phyloP scores from a whole-genome alignment of 1,140 invertebrate genomes.

The Cydia strobilella region DNA sequence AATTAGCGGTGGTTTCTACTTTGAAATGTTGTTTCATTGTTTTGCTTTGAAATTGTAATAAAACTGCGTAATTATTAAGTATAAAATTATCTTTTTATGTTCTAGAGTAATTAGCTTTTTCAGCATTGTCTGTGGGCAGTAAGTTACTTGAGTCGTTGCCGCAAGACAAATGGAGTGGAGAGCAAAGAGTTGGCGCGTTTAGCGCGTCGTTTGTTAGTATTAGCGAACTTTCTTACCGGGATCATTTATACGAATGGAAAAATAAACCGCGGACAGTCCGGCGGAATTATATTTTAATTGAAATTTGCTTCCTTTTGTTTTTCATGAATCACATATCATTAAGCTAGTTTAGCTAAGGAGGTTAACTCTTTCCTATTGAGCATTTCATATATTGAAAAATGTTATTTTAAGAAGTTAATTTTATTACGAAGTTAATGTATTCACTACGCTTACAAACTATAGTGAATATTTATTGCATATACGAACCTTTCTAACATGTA shows the following conservation, averaged over 20 bases:
- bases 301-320: not conserved
- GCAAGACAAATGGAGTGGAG: conserved; percentile 51
- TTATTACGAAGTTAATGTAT: too few species aligned
- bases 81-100: not conserved
- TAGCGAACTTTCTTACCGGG: conserved; percentile 49
- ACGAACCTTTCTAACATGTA: too few species aligned
- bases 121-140: not conserved
- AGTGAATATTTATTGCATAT: too few species aligned
- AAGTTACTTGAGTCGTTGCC: conserved; percentile 40
- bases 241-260: conserved; percentile 56
- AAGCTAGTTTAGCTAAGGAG: not conserved
- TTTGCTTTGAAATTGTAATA: conserved; percentile 2
- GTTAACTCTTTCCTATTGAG: too few species aligned
- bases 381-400: too few species aligned
- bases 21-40: conserved; percentile 2
- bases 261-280: conserved; percentile 37
- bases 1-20: conserved; percentile 23
- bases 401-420: too few species aligned
- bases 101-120: not conserved
- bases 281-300: conserved; percentile 42
- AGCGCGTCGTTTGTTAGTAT: conserved; percentile 52
- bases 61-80: not conserved
- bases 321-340: too few species aligned
- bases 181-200: conserved; percentile 46
- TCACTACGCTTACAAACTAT: too few species aligned